Evolutionary conservation across 2,888 invertebrate genomes (phyloP), one percentile per base, ranked within the genome.

Genomic region (Aspidiotus destructor): DNA sequence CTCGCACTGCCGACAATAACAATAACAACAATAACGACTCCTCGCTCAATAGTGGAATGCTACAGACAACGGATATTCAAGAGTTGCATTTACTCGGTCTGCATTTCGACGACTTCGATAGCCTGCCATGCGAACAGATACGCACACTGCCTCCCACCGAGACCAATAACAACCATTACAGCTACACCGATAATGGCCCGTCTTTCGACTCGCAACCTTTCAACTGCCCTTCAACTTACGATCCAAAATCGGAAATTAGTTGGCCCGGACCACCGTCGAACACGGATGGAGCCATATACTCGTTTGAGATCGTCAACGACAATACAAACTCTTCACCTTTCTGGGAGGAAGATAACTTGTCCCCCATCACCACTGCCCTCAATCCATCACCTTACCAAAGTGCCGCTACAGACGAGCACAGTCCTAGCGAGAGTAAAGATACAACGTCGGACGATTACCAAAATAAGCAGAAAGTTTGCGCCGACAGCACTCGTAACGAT

Each of bases 281-380:
- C 75, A 86, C 87, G n/a, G 88, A 88, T 75, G 88, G 88, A 73
- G 85, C 86, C 77, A 91, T 91, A 75, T 91, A 91, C 77, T 91
- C 91, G 69, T 79, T 92, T 72, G 91, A 91, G 75, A 90, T 91
- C 76, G 84, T 92, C 76, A 90, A 91, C 78, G 88, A 87, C n/a
- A 77, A 77, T 81, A 75, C 76, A 77, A 75, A 71, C 54, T 72
- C 72, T 55, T 71, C 70, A 57, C 78, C 75, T 71, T 81, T 68
- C 11, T 68, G 75, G 73, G 7, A 74, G 72, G 1, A 74, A 72
- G 1, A 74, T 73, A 15, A 73, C 71, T 8, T 74, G 73, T 70
- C 70, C 64, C 69, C 70, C 55, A 70, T 69, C 17, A 28, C 28
- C 28, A 60, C 68, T 11, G 63, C 70, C 8, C 62, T 71, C 41